Conservation (phyloP, 2,797 vertebrate genomes). For the Eupleurogrammus muticus region DNA sequence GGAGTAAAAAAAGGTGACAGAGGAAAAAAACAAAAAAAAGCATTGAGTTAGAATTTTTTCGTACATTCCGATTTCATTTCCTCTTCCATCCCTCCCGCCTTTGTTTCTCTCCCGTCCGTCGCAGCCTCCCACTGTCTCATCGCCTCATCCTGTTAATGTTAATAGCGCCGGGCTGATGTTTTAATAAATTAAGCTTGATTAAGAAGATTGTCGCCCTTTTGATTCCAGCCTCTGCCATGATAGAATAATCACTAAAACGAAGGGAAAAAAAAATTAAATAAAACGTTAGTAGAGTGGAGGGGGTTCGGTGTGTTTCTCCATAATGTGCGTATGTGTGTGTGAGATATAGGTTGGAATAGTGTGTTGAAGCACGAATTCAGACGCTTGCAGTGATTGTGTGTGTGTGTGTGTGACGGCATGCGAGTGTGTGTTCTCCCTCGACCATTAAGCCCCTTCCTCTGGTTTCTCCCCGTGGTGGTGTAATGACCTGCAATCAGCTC, state of each 20-base stretch:
- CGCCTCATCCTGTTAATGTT: slow-evolving; percentile 69
- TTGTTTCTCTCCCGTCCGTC: slow-evolving; percentile 30
- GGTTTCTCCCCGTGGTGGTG: slow-evolving; percentile 96
- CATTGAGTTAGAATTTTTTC: not conserved
- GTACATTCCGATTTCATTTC: not conserved
- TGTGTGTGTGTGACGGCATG: slow-evolving; percentile 82
- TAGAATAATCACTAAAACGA: slow-evolving; percentile 87
- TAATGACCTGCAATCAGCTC: slow-evolving; percentile 98
- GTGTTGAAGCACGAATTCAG: slow-evolving; percentile 44
- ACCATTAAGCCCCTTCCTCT: slow-evolving; percentile 94
- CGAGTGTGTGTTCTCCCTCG: slow-evolving; percentile 90
- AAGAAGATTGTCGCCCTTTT: slow-evolving; percentile 92
- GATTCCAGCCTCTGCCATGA: slow-evolving; percentile 82
- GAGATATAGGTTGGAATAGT: slow-evolving; percentile 20
- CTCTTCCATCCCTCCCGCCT: slow-evolving; percentile 15
- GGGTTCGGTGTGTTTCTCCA: not conserved
- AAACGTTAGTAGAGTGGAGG: slow-evolving; percentile 81
- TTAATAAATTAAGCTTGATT: slow-evolving; percentile 91
- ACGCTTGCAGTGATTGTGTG: slow-evolving; percentile 28
- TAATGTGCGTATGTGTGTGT: slow-evolving; percentile 22
- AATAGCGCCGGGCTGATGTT: slow-evolving; percentile 74
- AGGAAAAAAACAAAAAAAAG: not conserved
- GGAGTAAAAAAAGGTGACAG: not conserved
- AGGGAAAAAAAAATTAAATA: slow-evolving; percentile 71
- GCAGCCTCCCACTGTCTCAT: slow-evolving; percentile 44